These are phyloP conservation scores for Leucania comma DNA, from an alignment of 2,888 invertebrate species.

Conservation along the genomic window DNA sequence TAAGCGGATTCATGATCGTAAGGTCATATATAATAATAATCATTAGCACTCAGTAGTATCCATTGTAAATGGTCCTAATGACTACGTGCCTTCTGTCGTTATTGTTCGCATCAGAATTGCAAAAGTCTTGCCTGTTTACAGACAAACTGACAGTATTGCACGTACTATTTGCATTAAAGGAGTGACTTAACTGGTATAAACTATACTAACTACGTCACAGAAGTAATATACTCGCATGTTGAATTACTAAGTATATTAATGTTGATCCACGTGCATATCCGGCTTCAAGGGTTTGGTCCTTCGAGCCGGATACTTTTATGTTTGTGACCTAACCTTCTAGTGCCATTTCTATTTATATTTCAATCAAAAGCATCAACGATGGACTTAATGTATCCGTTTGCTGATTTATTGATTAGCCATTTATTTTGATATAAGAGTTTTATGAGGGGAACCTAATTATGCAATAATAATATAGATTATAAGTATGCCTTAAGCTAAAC, in stretches of 20 bases:
- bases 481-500: not conserved
- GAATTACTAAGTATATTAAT: not conserved
- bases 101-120: slow-evolving; percentile 38
- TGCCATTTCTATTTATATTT: too few species aligned
- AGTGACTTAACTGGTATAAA: not conserved
- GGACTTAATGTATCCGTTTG: not conserved
- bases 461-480: slow-evolving; percentile 9
- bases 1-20: slow-evolving; percentile 29
- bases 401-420: not conserved
- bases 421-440: not conserved
- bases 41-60: slow-evolving; percentile 18
- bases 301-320: not conserved
- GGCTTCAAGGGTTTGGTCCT: not conserved
- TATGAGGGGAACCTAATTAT: slow-evolving; percentile 6
- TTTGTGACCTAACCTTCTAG: not conserved
- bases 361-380: not conserved
- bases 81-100: slow-evolving; percentile 15
- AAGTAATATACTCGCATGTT: not conserved
- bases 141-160: slow-evolving; percentile 13
- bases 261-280: not conserved
- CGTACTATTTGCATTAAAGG: slow-evolving; percentile 24
- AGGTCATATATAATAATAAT: slow-evolving; percentile 37
- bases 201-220: not conserved
- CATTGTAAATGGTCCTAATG: slow-evolving; percentile 35
- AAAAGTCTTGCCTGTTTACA: slow-evolving; percentile 17